Percentiles rank a stretch among this genome's conserved stretches.
Conservation (phyloP, 2,113 vertebrate species). For the Ophiodon elongatus region DNA sequence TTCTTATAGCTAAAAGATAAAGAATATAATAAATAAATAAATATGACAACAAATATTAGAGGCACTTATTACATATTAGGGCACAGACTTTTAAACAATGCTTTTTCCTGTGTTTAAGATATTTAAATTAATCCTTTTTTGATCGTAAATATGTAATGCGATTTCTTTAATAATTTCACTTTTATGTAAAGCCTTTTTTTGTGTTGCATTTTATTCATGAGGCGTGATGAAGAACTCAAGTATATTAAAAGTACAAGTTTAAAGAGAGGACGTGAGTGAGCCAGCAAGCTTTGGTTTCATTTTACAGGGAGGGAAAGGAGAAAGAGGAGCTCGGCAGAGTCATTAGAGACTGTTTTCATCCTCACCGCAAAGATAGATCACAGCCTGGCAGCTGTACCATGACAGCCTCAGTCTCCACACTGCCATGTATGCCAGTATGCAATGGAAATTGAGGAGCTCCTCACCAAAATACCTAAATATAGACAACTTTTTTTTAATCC, state of each 20-base stretch:
- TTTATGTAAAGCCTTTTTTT: neutral
- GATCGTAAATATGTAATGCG: neutral
- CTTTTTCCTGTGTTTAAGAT: neutral
- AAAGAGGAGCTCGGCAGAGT: constrained; percentile 47
- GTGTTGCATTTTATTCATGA: neutral
- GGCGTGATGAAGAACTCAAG: neutral
- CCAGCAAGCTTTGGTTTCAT: constrained; percentile 60
- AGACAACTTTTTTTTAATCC: neutral
- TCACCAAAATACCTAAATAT: neutral
- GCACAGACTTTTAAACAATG: neutral
- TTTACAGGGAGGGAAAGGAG: constrained; percentile 47
- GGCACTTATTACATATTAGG: neutral
- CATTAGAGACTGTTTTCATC: constrained; percentile 69
- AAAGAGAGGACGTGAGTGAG: constrained; percentile 55
- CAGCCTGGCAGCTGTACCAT: constrained; percentile 37
- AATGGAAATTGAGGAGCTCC: neutral
- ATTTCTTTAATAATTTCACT: neutral
- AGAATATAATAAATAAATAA: neutral
- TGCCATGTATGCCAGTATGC: neutral
- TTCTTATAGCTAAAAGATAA: constrained; percentile 8
- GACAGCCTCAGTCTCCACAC: constrained; percentile 46
- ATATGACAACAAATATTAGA: neutral
- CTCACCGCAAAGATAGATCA: constrained; percentile 63
- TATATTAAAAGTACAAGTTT: constrained; percentile 46
- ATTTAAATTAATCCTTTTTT: neutral